A percentile compares a stretch with the other conserved stretches of the same genome.
Evolutionary conservation across 1,140 invertebrate species (phyloP).

Genomic region (Diabrotica undecimpunctata): DNA sequence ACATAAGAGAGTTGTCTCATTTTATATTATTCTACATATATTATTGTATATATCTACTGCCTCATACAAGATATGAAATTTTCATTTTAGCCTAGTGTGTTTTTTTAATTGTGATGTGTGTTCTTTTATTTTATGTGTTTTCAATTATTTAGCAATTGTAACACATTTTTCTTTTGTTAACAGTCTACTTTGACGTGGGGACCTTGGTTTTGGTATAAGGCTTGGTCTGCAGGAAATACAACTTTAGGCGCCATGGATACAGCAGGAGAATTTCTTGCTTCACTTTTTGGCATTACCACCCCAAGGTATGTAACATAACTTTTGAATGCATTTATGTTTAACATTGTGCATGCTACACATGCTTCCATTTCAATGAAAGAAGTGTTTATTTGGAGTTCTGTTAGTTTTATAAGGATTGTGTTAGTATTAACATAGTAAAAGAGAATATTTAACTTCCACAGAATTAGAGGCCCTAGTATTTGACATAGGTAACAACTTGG

Average conservation of each 20-base stretch:
- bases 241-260: constrained; percentile 75
- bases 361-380: background rate
- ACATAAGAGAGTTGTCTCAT: too few relatives aligned
- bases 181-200: constrained; percentile 57
- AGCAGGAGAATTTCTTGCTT: constrained; percentile 77
- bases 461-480: too few relatives aligned
- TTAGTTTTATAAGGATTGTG: too few relatives aligned
- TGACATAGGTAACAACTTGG: too few relatives aligned
- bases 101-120: too few relatives aligned
- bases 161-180: too few relatives aligned
- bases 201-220: constrained; percentile 70
- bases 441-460: too few relatives aligned
- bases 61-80: too few relatives aligned
- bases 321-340: background rate
- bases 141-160: too few relatives aligned
- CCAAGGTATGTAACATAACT: constrained; percentile 49
- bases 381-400: background rate
- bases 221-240: constrained; percentile 59
- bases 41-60: background rate
- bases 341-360: background rate
- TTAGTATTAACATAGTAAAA: constrained; percentile 1
- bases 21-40: too few relatives aligned
- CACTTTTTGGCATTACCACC: constrained; percentile 84
- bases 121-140: too few relatives aligned
- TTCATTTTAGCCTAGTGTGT: too few relatives aligned